Base-by-base conservation (phyloP, 2,888 invertebrate genomes). In the Hemistola chrysoprasaria region DNA sequence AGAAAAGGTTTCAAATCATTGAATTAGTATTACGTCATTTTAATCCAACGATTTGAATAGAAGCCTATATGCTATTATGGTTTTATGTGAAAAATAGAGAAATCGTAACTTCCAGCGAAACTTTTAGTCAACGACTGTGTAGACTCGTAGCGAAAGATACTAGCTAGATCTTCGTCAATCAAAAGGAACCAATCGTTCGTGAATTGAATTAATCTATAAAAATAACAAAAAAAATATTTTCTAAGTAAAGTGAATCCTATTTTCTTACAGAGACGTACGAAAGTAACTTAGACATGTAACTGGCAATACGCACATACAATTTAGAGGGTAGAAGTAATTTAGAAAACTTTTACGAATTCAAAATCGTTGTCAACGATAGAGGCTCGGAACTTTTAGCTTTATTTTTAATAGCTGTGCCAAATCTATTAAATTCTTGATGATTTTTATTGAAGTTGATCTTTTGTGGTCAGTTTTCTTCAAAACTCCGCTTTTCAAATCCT, bases 221-320 rank as follows among this genome's bases (percentile, higher is more conserved):
- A 78, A 62, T 11, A 7, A 30, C 75, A 66, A 56, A 68, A 69
- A 65, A 56, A 68, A 70, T 86, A 86, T 88, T 88, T 87, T 87
- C 83, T 78, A 72, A 84, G 74, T 67, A 77, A 79, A 83, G 77
- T 73, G 56, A 82, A 79, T 77, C 80, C 80, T 87, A 86, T 87
- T 87, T 88, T 86, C 87, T 78, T 87, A 87, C 82, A 75, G 70
- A 75, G 55, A 69, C 75, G 71, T 81, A 81, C 75, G 71, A 80
- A 81, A 71, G 72, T 80, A 78, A 73, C 62, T 75, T 82, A 83
- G 78, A 65, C 58, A 65, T 77, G 62, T 74, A 78, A 78, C 76
- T 73, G 76, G 75, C 76, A 79, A 81, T 73, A 82, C 84, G 85
- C 81, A 87, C 82, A 84, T 75, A 65, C 38, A 40, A 36, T 52